These are phyloP conservation scores for Anarrhichthys ocellatus DNA, from an alignment of 2,113 vertebrate species.

Conservation along the genomic window DNA sequence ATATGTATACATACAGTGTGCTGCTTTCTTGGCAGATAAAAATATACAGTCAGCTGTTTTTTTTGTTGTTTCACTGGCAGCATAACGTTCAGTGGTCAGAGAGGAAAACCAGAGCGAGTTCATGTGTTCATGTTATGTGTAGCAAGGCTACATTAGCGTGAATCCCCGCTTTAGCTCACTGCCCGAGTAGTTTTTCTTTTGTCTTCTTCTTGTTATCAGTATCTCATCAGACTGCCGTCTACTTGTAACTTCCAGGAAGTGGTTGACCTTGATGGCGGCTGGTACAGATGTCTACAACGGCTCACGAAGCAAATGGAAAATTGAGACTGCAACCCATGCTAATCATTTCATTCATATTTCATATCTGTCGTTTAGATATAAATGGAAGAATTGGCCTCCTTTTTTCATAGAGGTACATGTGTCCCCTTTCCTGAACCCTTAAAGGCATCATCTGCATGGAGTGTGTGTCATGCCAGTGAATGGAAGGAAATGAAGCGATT, in stretches of 20 bases:
- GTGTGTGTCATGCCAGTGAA: not conserved
- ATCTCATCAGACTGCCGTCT: conserved; percentile 21
- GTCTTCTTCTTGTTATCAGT: conserved; percentile 10
- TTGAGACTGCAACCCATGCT: conserved; percentile 23
- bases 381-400: not conserved
- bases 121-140: not conserved
- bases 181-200: not conserved
- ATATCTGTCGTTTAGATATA: conserved; percentile 9
- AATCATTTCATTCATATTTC: not conserved
- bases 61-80: not conserved
- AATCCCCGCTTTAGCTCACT: conserved; percentile 8
- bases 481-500: not conserved
- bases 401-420: conserved; percentile 9
- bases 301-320: conserved; percentile 51
- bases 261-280: conserved; percentile 62
- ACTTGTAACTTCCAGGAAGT: conserved; percentile 63
- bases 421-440: conserved; percentile 3
- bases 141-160: not conserved
- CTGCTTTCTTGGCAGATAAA: not conserved
- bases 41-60: not conserved
- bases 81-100: not conserved
- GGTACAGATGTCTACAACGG: conserved; percentile 31
- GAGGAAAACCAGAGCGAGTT: not conserved
- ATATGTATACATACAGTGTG: not conserved
- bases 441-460: not conserved